Conservation (phyloP, 2,888 invertebrate species). For the Dioctria rufipes region DNA sequence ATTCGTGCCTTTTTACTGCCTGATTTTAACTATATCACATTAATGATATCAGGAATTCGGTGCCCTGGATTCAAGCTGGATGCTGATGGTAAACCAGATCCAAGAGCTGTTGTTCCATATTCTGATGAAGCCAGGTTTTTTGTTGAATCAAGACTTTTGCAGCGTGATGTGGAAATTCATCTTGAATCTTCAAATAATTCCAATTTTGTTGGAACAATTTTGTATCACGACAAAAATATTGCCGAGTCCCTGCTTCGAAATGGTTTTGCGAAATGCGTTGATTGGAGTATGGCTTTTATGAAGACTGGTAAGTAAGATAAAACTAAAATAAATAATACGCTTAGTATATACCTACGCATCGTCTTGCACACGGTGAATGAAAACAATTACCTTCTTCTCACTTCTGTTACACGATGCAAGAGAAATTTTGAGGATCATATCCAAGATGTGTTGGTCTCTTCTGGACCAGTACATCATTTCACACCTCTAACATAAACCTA, state of each 20-base stretch:
- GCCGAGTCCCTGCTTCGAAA: constrained; percentile 91
- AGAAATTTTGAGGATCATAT: constrained; percentile 57
- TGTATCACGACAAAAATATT: constrained; percentile 94
- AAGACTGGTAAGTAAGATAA: constrained; percentile 73
- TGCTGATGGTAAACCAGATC: constrained; percentile 80
- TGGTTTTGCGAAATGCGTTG: constrained; percentile 95
- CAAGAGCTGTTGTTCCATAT: constrained; percentile 77
- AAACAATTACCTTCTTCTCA: constrained; percentile 28
- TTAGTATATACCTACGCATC: constrained; percentile 44
- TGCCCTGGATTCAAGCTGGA: constrained; percentile 88
- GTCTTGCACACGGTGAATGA: constrained; percentile 52
- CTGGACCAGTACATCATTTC: constrained; percentile 67
- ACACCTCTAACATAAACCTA: constrained; percentile 64
- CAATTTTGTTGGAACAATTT: constrained; percentile 93
- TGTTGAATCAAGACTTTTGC: constrained; percentile 91
- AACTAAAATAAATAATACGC: no score
- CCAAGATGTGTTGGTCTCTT: constrained; percentile 66
- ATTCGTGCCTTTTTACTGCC: constrained; percentile 93
- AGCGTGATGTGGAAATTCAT: constrained; percentile 90
- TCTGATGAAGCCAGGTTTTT: constrained; percentile 96
- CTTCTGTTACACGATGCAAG: constrained; percentile 58
- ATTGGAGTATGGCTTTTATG: constrained; percentile 91
- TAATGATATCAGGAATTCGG: constrained; percentile 96
- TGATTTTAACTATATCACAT: constrained; percentile 90
- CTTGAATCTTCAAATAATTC: constrained; percentile 94